phyloP scores from a whole-genome alignment of 2,888 invertebrate genomes.

The Ditylenchus weischeri region DNA sequence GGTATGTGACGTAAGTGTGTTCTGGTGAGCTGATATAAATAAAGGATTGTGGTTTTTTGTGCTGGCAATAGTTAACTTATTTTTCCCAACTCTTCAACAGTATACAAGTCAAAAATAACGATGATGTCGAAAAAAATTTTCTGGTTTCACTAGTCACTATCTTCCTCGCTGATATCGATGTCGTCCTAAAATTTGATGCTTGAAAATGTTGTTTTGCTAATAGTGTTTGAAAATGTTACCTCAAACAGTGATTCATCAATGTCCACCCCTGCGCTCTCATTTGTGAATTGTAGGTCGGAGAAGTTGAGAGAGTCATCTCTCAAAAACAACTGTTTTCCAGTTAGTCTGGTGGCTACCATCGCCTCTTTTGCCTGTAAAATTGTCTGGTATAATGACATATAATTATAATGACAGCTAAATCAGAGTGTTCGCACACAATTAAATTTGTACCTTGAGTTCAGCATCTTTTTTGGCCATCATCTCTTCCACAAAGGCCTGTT shows the following conservation, averaged over 20 bases:
- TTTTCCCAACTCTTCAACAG: not conserved
- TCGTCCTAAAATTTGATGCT: constrained; percentile 9
- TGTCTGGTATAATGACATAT: too few relatives aligned
- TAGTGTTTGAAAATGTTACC: constrained; percentile 17
- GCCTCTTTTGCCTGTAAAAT: constrained; percentile 41
- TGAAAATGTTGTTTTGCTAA: not conserved
- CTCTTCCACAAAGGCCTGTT: constrained; percentile 84
- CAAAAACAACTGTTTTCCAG: constrained; percentile 85
- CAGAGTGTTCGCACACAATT: not conserved
- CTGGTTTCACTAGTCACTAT: constrained; percentile 2
- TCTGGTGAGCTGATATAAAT: not conserved
- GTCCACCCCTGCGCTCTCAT: constrained; percentile 62
- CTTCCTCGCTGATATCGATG: constrained; percentile 8
- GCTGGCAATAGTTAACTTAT: not conserved
- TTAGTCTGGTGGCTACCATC: constrained; percentile 41
- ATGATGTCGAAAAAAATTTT: not conserved
- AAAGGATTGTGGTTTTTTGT: not conserved
- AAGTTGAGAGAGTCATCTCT: constrained; percentile 86
- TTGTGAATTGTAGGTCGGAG: constrained; percentile 74
- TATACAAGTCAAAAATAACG: not conserved
- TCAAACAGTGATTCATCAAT: constrained; percentile 87
- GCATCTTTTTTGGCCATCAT: constrained; percentile 61
- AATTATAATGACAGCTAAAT: too few relatives aligned
- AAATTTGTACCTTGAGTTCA: constrained; percentile 35
- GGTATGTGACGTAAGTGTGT: not conserved